phyloP scores from a whole-genome alignment of 2,888 invertebrate species.

The Caenorhabditis macrosperma region DNA sequence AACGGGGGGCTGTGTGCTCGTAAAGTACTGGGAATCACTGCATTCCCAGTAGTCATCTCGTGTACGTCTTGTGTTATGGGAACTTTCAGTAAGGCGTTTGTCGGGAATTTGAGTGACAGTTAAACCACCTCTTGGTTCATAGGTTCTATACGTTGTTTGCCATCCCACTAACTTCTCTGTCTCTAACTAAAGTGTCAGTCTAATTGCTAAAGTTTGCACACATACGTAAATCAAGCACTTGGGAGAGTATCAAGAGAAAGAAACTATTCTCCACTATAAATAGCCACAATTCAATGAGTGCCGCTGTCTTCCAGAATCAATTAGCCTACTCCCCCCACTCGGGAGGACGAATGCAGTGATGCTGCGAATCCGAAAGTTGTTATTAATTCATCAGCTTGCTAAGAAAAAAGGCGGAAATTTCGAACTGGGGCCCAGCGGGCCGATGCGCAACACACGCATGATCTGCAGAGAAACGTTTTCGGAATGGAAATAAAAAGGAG shows the following conservation, averaged over 20 bases:
- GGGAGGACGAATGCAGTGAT: conserved; percentile 13
- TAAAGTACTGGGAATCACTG: conserved; percentile 25
- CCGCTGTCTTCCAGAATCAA: conserved; percentile 17
- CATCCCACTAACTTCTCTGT: too few species aligned
- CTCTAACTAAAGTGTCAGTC: background rate
- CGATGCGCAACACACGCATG: background rate
- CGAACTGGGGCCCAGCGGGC: background rate
- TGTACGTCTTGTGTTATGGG: too few species aligned
- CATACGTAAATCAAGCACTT: background rate
- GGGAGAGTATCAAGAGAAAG: background rate
- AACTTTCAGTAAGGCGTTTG: too few species aligned
- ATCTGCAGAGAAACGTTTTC: conserved; percentile 12
- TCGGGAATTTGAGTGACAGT: too few species aligned
- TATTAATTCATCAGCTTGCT: conserved; percentile 36
- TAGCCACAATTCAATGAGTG: conserved; percentile 13
- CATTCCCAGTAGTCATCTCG: background rate
- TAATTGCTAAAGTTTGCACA: background rate
- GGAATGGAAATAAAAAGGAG: background rate
- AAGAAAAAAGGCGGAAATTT: conserved; percentile 14
- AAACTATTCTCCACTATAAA: background rate
- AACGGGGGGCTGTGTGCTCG: conserved; percentile 33
- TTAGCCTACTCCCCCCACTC: conserved; percentile 20
- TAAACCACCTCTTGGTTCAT: too few species aligned
- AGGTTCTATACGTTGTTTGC: too few species aligned
- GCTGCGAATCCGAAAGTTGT: conserved; percentile 38